phyloP scores from a whole-genome alignment of 2,113 vertebrate species.

The Erythrolamprus reginae region DNA sequence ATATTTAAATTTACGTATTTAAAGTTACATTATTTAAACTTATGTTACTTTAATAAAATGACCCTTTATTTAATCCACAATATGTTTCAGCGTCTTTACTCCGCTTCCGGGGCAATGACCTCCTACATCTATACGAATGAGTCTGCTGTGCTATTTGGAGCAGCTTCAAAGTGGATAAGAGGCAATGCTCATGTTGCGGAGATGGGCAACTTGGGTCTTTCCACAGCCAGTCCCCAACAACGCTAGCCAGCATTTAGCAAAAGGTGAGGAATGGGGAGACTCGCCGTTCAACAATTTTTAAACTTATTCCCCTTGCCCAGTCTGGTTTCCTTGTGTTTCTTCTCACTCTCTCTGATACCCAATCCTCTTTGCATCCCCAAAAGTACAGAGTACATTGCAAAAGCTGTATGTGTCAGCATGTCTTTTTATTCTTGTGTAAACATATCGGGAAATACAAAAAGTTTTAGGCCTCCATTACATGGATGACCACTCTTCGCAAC shows the following conservation, averaged over 20 bases:
- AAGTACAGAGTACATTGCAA: not conserved
- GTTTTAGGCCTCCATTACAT: not conserved
- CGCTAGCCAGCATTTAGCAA: not conserved
- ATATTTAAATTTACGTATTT: no score
- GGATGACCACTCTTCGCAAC: not conserved
- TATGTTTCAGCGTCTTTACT: no score
- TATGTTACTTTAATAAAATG: no score
- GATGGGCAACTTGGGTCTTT: not conserved
- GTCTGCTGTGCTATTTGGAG: not conserved
- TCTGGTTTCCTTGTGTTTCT: not conserved
- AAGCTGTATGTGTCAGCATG: not conserved
- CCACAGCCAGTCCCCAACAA: not conserved
- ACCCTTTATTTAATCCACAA: no score
- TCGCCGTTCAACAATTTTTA: not conserved
- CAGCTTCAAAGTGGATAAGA: not conserved
- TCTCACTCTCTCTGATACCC: not conserved
- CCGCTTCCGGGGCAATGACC: no score
- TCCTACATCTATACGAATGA: not conserved
- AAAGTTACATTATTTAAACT: no score
- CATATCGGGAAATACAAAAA: not conserved
- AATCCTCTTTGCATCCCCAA: not conserved
- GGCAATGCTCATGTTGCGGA: not conserved
- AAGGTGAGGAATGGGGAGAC: not conserved
- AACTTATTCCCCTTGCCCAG: not conserved
- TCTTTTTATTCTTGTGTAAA: not conserved